Evolutionary conservation across 2,888 invertebrate species (phyloP), one percentile per base, ranked within the genome.

Genomic region (Pristionchus entomophagus): DNA sequence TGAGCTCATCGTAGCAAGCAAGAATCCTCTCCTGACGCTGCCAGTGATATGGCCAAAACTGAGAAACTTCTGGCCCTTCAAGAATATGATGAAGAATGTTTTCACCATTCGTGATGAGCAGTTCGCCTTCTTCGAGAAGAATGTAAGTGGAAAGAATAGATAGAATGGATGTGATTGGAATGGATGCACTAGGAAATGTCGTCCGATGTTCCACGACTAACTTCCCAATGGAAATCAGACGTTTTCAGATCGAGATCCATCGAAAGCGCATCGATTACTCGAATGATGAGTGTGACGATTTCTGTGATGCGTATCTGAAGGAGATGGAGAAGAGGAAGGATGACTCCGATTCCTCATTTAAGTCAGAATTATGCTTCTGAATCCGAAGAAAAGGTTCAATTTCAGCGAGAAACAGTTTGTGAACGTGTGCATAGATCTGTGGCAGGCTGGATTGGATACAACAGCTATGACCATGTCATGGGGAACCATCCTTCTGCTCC

Each of bases 381-480:
- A 12, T 32, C 8, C 26, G 1, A 26, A 65, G 2, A 1, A 35
- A 69, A 38, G 6, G 17, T 12, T 4, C 22, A 2, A 73, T 82
- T 84, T 6, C 17, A 80, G 78, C 32, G 78, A 80, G 6, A 80
- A 51, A 32, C 86, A 86, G 26, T 65, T 86, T 14, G 53, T 62
- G 26, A 86, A 86, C 19, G 53, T 86, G 6, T 82, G 78, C n/a
- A 17, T 89, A 38, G 90, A 90, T 65, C 80, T 90, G 26, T 90
- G 90, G 90, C 82, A 88, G 0, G 90, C 90, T 35, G 90, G 90
- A 69, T 88, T 89, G 87, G 90, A 90, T 56, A 90, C 90, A 2
- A 89, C 89, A 14, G 82, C 90, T 10, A 88, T 87, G 80, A 89
- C 90, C 1, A 78, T 89, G 35, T 87, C 88, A 51, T 90, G 90